These are phyloP conservation scores for Pipistrellus kuhlii DNA, from an alignment of 2,797 vertebrate species.

Conservation along the genomic window DNA sequence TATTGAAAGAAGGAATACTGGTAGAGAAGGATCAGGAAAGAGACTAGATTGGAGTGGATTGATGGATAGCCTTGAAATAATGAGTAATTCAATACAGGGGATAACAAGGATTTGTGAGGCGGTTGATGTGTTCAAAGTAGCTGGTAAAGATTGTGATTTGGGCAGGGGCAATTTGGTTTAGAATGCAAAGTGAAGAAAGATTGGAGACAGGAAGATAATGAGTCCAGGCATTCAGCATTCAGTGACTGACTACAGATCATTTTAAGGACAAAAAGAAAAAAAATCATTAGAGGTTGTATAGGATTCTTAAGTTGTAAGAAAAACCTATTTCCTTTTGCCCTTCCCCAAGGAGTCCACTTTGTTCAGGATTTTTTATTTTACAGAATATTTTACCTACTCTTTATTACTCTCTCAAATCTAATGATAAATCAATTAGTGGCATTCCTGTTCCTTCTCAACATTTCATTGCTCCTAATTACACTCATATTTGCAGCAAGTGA, in stretches of 20 bases:
- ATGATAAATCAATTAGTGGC: neutral
- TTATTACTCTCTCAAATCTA: slow-evolving; percentile 3
- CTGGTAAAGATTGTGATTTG: slow-evolving; percentile 60
- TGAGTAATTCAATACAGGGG: slow-evolving; percentile 63
- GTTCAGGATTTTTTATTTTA: slow-evolving; percentile 27
- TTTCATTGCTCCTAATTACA: slow-evolving; percentile 34
- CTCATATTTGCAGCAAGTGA: slow-evolving; percentile 13
- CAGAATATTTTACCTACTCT: neutral
- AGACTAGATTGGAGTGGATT: slow-evolving; percentile 33
- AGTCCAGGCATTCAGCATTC: slow-evolving; percentile 56
- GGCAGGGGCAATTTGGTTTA: slow-evolving; percentile 60
- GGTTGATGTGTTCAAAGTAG: slow-evolving; percentile 58
- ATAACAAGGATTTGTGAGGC: slow-evolving; percentile 47
- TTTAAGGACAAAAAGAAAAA: slow-evolving; percentile 30
- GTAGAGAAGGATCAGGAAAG: slow-evolving; percentile 11
- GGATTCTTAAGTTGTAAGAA: slow-evolving; percentile 42
- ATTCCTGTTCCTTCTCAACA: slow-evolving; percentile 20
- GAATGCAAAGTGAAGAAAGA: slow-evolving; percentile 66
- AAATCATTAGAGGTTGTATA: neutral
- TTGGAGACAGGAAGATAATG: slow-evolving; percentile 37
- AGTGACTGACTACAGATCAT: slow-evolving; percentile 44
- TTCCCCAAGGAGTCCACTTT: slow-evolving; percentile 6
- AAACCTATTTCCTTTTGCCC: slow-evolving; percentile 37
- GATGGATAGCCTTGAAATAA: slow-evolving; percentile 57
- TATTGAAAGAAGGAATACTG: slow-evolving; percentile 61